phyloP scores from a whole-genome alignment of 92 coral and sea anemone genomes.

The Porites rus region DNA sequence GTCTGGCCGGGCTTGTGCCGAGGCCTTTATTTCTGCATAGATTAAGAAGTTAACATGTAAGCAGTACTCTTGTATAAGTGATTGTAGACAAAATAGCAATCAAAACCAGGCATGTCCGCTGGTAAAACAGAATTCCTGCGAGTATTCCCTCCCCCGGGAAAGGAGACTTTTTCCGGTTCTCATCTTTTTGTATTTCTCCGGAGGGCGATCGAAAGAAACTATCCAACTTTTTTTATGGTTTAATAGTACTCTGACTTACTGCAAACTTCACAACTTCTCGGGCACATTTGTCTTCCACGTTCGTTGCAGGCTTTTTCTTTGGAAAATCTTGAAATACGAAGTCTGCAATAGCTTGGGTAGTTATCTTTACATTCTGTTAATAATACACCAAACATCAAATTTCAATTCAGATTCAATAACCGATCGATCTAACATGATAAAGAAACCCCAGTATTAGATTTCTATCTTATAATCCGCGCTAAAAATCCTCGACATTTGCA shows the following conservation, averaged over 20 bases:
- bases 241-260: slow-evolving; percentile 22
- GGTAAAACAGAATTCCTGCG: too few relatives aligned
- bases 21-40: neutral
- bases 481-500: too few relatives aligned
- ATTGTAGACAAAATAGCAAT: neutral
- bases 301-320: slow-evolving; percentile 40
- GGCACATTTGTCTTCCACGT: slow-evolving; percentile 34
- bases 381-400: neutral
- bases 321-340: slow-evolving; percentile 8
- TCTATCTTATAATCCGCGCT: too few relatives aligned
- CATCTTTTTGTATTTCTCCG: too few relatives aligned
- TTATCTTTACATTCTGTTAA: slow-evolving; percentile 35
- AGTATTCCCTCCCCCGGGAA: too few relatives aligned
- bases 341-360: slow-evolving; percentile 14
- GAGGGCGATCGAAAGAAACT: neutral
- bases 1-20: slow-evolving; percentile 30
- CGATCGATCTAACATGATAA: too few relatives aligned
- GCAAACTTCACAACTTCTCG: slow-evolving; percentile 37
- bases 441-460: too few relatives aligned
- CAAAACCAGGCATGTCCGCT: too few relatives aligned
- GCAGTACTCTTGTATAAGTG: neutral
- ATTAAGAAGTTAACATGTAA: neutral
- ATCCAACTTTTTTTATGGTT: too few relatives aligned
- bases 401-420: too few relatives aligned
- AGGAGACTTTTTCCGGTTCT: too few relatives aligned